A percentile compares a stretch with the other conserved stretches of the same genome.
These are phyloP conservation scores for Drosophila ananassae DNA, from an alignment of 1,140 invertebrate species.

Conservation along the genomic window DNA sequence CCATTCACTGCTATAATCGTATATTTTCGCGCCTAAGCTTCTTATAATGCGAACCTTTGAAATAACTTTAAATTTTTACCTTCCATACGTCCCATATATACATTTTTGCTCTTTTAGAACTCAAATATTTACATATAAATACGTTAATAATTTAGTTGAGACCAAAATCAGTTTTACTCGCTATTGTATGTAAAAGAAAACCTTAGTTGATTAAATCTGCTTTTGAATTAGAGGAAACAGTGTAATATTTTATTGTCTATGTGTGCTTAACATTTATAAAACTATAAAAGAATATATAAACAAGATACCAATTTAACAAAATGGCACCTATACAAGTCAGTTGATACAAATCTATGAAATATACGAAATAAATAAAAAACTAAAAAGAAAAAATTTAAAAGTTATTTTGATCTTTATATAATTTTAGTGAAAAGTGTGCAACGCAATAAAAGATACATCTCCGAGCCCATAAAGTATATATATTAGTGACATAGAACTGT, in stretches of 20 bases:
- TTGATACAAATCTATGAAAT: slow-evolving; percentile 13
- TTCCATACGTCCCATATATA: not conserved
- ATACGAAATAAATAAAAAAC: too few relatives aligned
- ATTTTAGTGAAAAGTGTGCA: too few relatives aligned
- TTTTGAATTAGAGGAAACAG: slow-evolving; percentile 17
- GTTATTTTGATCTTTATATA: too few relatives aligned
- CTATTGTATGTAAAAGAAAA: slow-evolving; percentile 39
- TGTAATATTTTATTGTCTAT: slow-evolving; percentile 39
- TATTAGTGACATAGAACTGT: too few relatives aligned
- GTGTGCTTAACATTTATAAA: slow-evolving; percentile 29
- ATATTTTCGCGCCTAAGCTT: not conserved
- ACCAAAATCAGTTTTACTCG: slow-evolving; percentile 60
- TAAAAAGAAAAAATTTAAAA: too few relatives aligned
- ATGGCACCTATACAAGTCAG: slow-evolving; percentile 39
- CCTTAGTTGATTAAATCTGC: slow-evolving; percentile 21
- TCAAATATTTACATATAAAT: slow-evolving; percentile 16
- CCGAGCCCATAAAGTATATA: too few relatives aligned
- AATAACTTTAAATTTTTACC: slow-evolving; percentile 4
- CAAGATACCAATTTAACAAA: slow-evolving; percentile 16
- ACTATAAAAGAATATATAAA: slow-evolving; percentile 21
- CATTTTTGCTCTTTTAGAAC: slow-evolving; percentile 1
- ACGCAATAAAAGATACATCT: too few relatives aligned
- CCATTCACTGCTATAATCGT: slow-evolving; percentile 13
- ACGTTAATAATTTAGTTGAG: slow-evolving; percentile 23
- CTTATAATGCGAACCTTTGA: slow-evolving; percentile 10